These are phyloP conservation scores for Reticulitermes lucifugus DNA, from an alignment of 2,888 invertebrate genomes.

Conservation along the genomic window DNA sequence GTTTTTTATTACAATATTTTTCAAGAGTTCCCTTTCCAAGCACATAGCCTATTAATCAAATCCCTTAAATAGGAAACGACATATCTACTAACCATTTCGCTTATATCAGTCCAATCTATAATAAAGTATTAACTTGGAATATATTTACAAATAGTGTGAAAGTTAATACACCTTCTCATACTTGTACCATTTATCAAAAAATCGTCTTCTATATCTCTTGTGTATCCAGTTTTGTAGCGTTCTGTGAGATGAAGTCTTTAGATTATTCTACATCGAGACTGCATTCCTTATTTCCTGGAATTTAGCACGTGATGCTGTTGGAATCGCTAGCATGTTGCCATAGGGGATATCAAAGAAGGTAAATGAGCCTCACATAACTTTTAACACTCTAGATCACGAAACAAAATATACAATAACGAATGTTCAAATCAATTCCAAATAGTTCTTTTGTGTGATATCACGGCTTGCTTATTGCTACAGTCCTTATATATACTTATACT, in stretches of 20 bases:
- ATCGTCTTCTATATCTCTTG: neutral
- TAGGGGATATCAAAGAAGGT: neutral
- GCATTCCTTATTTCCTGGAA: neutral
- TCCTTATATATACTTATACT: too few species aligned
- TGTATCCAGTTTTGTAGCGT: neutral
- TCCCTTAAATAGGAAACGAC: constrained; percentile 45
- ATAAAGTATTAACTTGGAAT: neutral
- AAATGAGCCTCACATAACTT: neutral
- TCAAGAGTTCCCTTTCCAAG: constrained; percentile 35
- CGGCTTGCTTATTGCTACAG: too few species aligned
- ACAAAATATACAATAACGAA: neutral
- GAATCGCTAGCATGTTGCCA: neutral
- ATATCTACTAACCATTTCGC: constrained; percentile 32
- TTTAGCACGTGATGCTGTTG: constrained; percentile 20
- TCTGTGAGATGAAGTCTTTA: neutral
- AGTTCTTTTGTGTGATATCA: neutral
- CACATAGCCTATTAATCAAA: constrained; percentile 44
- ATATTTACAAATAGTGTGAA: neutral
- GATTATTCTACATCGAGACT: neutral
- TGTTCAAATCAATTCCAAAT: neutral
- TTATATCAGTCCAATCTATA: neutral
- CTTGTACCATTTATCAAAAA: neutral
- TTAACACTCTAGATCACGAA: neutral
- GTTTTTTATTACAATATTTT: constrained; percentile 37
- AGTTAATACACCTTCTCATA: constrained; percentile 8